These are phyloP conservation scores for Lepus townsendii DNA, from an alignment of 2,797 vertebrate genomes.

Conservation along the genomic window DNA sequence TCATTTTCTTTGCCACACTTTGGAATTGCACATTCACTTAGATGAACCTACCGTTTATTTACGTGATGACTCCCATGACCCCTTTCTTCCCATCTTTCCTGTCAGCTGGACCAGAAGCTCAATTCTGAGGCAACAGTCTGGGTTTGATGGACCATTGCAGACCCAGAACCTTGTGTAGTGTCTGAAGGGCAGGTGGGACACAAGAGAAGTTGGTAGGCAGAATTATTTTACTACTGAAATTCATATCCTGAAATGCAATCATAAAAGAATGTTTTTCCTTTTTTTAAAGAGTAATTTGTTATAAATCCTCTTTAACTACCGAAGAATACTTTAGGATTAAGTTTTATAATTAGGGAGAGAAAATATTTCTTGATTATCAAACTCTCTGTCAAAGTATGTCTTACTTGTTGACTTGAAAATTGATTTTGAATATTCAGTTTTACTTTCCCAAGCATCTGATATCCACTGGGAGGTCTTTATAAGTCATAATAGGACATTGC, in stretches of 20 bases:
- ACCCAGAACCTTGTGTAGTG: background rate
- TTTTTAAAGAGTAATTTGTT: background rate
- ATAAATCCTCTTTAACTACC: background rate
- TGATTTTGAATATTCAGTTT: background rate
- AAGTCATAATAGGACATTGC: background rate
- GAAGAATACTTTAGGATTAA: background rate
- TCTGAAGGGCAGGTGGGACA: background rate
- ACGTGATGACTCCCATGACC: background rate
- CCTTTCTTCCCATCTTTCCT: background rate
- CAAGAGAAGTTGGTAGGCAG: background rate
- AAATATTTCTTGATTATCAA: conserved; percentile 6
- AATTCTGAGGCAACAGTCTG: background rate
- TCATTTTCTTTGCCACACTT: background rate
- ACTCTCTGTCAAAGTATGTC: background rate
- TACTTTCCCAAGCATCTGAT: background rate
- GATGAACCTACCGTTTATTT: background rate
- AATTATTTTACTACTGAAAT: background rate
- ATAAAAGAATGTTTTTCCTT: background rate
- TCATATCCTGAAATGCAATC: background rate
- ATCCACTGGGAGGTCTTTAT: background rate
- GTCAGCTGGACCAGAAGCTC: background rate
- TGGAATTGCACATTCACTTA: background rate
- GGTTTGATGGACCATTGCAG: background rate
- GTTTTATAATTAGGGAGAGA: background rate
- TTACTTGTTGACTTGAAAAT: background rate